Percentiles rank a stretch among this genome's conserved stretches.
These are phyloP conservation scores for Allygus modestus DNA, from an alignment of 2,888 invertebrate genomes.

Conservation along the genomic window DNA sequence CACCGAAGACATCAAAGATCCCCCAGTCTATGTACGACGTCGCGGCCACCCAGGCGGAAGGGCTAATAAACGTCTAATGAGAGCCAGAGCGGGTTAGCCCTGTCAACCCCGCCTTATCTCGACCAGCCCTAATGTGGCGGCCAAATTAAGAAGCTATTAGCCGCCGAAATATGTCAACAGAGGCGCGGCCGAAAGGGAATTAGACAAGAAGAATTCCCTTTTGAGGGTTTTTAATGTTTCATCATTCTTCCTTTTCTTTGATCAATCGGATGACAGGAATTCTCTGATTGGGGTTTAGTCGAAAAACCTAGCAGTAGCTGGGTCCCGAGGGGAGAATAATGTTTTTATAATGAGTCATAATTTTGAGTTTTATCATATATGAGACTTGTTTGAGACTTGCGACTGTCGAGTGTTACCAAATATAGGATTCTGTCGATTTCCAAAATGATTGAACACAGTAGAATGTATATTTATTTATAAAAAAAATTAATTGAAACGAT, in stretches of 20 bases:
- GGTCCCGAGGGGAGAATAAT: background rate
- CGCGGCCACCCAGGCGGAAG: slow-evolving; percentile 49
- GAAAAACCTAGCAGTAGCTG: no score
- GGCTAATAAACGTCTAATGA: slow-evolving; percentile 55
- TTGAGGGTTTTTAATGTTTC: slow-evolving; percentile 30
- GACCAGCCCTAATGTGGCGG: slow-evolving; percentile 52
- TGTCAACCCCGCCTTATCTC: slow-evolving; percentile 53
- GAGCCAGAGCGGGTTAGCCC: slow-evolving; percentile 14
- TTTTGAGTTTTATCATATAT: background rate
- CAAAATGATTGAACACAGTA: no score
- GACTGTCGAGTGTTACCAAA: no score
- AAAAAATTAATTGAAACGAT: no score
- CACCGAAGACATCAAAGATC: background rate
- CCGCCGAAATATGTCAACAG: slow-evolving; percentile 50
- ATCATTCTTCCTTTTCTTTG: slow-evolving; percentile 25
- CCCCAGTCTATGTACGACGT: background rate
- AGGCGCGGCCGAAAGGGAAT: slow-evolving; percentile 38
- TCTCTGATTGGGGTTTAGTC: slow-evolving; percentile 37
- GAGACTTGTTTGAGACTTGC: no score
- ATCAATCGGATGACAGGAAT: slow-evolving; percentile 41
- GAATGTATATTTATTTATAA: no score
- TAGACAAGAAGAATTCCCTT: slow-evolving; percentile 33
- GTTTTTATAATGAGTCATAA: slow-evolving; percentile 7
- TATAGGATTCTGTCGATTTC: no score
- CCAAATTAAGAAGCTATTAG: slow-evolving; percentile 59